A percentile compares a stretch with the other conserved stretches of the same genome.
phyloP scores from a whole-genome alignment of 1,140 invertebrate genomes.

The Augochlora pura region DNA sequence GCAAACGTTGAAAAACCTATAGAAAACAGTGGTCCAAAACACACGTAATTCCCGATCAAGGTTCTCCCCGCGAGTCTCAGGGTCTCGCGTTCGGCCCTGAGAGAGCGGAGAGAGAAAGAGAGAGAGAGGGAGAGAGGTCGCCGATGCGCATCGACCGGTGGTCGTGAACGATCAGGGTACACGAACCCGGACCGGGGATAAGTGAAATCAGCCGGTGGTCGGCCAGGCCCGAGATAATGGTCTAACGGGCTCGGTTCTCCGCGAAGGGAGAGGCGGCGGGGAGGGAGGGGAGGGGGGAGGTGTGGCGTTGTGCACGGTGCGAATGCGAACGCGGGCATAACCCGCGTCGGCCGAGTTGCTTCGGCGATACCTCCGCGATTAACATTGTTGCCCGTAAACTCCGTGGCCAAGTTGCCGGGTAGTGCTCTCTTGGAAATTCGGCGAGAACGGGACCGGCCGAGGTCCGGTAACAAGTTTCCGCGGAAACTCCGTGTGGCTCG shows the following conservation, averaged over 20 bases:
- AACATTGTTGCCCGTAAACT: slow-evolving; percentile 23
- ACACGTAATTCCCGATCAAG: no score
- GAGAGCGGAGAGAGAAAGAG: no score
- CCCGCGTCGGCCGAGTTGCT: no score
- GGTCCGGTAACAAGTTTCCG: slow-evolving; percentile 11
- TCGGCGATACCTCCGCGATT: slow-evolving; percentile 6
- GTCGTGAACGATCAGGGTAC: background rate
- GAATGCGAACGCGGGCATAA: background rate
- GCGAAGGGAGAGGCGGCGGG: no score
- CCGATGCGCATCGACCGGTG: background rate
- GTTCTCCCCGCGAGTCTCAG: no score
- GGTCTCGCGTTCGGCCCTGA: background rate
- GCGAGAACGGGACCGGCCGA: background rate
- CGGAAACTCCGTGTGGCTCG: background rate
- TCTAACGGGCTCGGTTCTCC: background rate
- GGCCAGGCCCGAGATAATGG: background rate
- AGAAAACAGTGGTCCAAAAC: no score
- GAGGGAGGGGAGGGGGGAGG: no score
- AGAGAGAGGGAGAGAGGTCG: no score
- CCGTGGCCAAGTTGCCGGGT: background rate
- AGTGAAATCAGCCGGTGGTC: background rate
- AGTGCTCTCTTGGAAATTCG: background rate
- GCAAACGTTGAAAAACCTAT: no score
- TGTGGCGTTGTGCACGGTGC: background rate
- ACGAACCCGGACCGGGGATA: background rate